Conservation (phyloP, 2,113 vertebrate species). For the Tylochromis polylepis region DNA sequence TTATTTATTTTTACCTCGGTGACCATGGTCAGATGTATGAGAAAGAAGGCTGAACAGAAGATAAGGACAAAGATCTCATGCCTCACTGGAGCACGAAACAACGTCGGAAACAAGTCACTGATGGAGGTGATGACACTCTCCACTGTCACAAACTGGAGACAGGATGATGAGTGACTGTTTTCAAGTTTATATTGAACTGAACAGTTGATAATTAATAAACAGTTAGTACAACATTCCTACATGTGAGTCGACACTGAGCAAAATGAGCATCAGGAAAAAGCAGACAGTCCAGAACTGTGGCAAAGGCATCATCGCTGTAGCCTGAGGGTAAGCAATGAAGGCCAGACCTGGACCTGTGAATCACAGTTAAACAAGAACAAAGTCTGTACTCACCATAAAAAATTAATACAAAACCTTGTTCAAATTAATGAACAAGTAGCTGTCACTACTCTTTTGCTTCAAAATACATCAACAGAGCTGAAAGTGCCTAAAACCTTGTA, state of each 20-base stretch:
- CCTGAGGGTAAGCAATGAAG: constrained; percentile 66
- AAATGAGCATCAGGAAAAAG: constrained; percentile 68
- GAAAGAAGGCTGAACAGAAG: constrained; percentile 19
- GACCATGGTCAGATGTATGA: constrained; percentile 27
- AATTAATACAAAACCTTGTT: neutral
- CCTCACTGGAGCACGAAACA: neutral
- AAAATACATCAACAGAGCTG: neutral
- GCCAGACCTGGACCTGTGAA: constrained; percentile 64
- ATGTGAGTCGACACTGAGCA: constrained; percentile 60
- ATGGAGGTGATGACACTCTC: constrained; percentile 36
- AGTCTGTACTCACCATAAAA: neutral
- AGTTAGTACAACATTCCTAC: neutral
- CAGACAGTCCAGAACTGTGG: constrained; percentile 65
- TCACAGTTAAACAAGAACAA: neutral
- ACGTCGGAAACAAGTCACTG: constrained; percentile 16
- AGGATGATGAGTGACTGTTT: neutral
- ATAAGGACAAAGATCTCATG: constrained; percentile 26
- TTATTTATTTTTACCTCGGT: constrained; percentile 25
- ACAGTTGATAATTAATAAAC: neutral
- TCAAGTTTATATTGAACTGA: neutral
- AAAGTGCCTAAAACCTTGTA: neutral
- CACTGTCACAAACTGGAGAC: constrained; percentile 57
- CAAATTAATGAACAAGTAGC: neutral
- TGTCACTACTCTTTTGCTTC: neutral
- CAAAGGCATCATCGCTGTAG: constrained; percentile 62